Evolutionary conservation across 1,140 invertebrate species (phyloP).

Genomic region (Saccostrea cuccullata): DNA sequence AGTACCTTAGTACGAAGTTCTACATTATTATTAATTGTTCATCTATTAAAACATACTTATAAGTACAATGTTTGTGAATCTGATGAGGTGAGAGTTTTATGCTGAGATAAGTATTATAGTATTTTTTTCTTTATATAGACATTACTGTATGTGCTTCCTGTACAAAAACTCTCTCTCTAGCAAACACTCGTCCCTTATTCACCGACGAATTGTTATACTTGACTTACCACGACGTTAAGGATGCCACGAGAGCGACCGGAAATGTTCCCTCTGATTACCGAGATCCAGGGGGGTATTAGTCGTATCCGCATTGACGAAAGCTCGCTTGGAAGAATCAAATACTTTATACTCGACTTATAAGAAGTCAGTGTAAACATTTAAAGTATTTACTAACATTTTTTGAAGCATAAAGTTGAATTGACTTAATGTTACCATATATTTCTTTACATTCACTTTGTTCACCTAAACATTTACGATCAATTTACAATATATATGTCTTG

Average conservation of each 20-base stretch:
- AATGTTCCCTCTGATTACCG: conserved; percentile 1
- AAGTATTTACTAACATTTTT: background rate
- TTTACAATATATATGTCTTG: no score
- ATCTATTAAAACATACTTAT: no score
- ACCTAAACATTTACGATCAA: no score
- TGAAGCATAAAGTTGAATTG: no score
- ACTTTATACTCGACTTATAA: background rate
- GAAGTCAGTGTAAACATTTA: background rate
- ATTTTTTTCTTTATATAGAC: conserved; percentile 15
- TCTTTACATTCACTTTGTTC: no score
- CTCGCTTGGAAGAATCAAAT: background rate
- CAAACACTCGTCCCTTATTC: conserved; percentile 11
- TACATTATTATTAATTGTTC: no score
- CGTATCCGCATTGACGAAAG: background rate
- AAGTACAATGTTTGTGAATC: no score
- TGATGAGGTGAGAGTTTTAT: background rate
- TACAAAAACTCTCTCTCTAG: background rate
- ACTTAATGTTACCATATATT: no score
- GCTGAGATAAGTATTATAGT: background rate
- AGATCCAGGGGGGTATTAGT: background rate
- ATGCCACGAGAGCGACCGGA: conserved; percentile 17
- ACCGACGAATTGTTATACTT: conserved; percentile 18
- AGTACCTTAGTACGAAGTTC: no score
- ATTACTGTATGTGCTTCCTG: background rate
- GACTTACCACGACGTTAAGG: conserved; percentile 11